phyloP scores from a whole-genome alignment of 2,113 vertebrate genomes.

The Xiphorhynchus elegans region DNA sequence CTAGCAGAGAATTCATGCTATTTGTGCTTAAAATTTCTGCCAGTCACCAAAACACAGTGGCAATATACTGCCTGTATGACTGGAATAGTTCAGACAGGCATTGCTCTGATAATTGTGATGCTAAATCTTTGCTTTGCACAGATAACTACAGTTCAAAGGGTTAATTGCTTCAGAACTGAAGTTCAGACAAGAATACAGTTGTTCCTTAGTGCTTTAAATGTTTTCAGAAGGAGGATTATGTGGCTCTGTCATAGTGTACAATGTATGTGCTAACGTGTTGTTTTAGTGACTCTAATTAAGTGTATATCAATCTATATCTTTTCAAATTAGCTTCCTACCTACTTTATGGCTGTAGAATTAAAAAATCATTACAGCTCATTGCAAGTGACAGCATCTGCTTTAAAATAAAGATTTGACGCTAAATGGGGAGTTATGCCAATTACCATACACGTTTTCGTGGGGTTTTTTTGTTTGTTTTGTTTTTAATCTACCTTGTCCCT shows the following conservation, averaged over 20 bases:
- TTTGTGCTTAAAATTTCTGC: not conserved
- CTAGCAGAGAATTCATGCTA: not conserved
- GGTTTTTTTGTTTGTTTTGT: not conserved
- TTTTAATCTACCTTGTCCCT: not conserved
- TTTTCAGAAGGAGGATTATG: not conserved
- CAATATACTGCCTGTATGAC: not conserved
- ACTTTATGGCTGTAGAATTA: not conserved
- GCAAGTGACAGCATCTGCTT: not conserved
- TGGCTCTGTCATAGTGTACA: not conserved
- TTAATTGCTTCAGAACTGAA: not conserved
- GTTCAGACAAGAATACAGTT: not conserved
- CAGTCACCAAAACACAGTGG: not conserved
- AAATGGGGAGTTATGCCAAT: not conserved
- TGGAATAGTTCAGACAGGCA: not conserved
- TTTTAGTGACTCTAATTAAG: not conserved
- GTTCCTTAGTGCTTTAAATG: not conserved
- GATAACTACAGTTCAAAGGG: not conserved
- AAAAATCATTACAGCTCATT: not conserved
- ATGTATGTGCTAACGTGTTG: accelerated
- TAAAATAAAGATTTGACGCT: not conserved
- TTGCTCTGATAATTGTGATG: not conserved
- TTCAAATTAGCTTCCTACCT: not conserved
- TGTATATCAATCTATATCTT: not conserved
- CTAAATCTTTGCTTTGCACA: not conserved
- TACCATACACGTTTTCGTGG: not conserved